Evolutionary conservation across 2,113 vertebrate genomes (phyloP).

Genomic region (Spheniscus mendiculus): DNA sequence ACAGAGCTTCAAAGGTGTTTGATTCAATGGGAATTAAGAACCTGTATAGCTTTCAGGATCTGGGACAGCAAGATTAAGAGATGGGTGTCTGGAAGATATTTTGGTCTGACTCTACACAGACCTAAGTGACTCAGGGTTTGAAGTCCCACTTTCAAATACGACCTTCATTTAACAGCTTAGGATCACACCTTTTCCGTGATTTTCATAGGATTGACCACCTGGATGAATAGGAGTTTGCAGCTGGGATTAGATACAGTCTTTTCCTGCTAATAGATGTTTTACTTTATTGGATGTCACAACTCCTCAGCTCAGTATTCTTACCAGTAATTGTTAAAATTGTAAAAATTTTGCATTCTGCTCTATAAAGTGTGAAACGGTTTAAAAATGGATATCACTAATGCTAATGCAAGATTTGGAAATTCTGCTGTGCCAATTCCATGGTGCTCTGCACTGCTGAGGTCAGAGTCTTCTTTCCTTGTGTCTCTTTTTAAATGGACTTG

Average conservation of each 20-base stretch:
- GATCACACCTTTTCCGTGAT: neutral
- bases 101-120: neutral
- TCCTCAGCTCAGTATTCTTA: neutral
- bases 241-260: neutral
- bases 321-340: neutral
- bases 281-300: neutral
- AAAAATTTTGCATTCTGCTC: neutral
- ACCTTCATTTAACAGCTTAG: neutral
- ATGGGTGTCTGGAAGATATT: neutral
- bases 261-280: neutral
- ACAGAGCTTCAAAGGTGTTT: neutral
- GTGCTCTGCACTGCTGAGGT: neutral
- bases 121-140: neutral
- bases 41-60: neutral
- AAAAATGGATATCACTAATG: neutral
- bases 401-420: neutral
- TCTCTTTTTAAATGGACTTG: neutral
- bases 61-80: neutral
- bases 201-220: neutral
- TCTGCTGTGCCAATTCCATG: neutral
- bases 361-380: neutral
- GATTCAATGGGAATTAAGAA: neutral
- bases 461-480: neutral
- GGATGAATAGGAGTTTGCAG: neutral
- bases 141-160: neutral